Conservation (phyloP, 2,113 vertebrate genomes). For the Ctenomys sociabilis region DNA sequence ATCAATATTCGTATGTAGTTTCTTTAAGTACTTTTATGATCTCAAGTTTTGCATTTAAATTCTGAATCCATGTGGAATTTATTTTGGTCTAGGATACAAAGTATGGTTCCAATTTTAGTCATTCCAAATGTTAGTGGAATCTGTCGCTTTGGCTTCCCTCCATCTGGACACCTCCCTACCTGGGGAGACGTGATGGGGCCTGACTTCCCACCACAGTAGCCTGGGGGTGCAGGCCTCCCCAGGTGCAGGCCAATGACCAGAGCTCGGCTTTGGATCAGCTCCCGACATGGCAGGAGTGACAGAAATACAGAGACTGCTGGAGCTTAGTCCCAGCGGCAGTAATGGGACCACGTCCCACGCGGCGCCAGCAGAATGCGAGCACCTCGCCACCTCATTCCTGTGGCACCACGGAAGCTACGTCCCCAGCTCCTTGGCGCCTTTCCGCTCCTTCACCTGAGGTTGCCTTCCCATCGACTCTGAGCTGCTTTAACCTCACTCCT, state of each 20-base stretch:
- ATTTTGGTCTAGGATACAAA: conserved; percentile 70
- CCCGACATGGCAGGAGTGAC: background rate
- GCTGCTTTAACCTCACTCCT: background rate
- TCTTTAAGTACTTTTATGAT: conserved; percentile 65
- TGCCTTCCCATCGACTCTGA: background rate
- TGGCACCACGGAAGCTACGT: background rate
- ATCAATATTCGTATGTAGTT: conserved; percentile 70
- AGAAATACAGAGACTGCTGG: background rate
- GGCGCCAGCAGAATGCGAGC: background rate
- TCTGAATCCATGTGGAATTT: conserved; percentile 70
- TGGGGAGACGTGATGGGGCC: background rate
- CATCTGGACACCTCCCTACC: conserved; percentile 39
- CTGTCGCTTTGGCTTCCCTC: conserved; percentile 59
- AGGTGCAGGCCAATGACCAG: background rate
- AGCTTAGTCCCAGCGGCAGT: background rate
- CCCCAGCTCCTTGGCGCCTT: background rate
- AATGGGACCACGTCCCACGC: background rate
- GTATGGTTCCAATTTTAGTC: conserved; percentile 74
- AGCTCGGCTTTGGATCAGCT: background rate
- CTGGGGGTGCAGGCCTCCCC: background rate
- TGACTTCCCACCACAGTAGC: background rate
- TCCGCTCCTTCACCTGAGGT: background rate
- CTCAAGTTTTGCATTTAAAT: conserved; percentile 69
- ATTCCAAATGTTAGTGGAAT: conserved; percentile 69
- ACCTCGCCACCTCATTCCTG: background rate